Conservation (phyloP, 2,888 invertebrate genomes). For the Cataglyphis cursor region DNA sequence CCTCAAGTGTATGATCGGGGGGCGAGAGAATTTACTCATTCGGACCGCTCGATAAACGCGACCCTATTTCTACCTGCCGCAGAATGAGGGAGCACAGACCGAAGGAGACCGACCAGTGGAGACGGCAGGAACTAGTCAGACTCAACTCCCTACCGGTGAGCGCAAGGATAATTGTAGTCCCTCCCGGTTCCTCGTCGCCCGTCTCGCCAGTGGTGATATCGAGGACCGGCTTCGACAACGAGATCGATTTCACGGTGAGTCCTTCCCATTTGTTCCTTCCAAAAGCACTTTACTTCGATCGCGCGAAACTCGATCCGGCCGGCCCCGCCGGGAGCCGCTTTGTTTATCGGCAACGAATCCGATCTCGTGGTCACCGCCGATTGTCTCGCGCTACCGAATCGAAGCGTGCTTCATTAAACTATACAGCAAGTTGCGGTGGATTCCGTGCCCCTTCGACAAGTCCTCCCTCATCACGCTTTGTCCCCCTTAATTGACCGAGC, state of each 20-base stretch:
- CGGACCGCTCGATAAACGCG: constrained; percentile 41
- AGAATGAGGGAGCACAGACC: constrained; percentile 58
- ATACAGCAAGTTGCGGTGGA: constrained; percentile 19
- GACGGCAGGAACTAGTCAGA: constrained; percentile 75
- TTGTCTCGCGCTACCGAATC: constrained; percentile 43
- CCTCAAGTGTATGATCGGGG: constrained; percentile 26
- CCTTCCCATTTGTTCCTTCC: constrained; percentile 45
- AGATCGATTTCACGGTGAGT: constrained; percentile 80
- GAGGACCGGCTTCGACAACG: constrained; percentile 68
- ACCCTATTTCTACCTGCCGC: constrained; percentile 26
- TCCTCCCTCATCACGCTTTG: constrained; percentile 19
- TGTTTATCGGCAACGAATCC: constrained; percentile 40
- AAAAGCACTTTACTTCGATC: constrained; percentile 40
- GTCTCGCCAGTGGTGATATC: constrained; percentile 42
- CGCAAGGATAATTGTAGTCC: constrained; percentile 79
- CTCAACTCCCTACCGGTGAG: constrained; percentile 79
- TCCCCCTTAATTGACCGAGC: constrained; percentile 30
- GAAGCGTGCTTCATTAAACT: constrained; percentile 40
- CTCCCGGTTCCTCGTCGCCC: constrained; percentile 39
- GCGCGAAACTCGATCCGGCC: constrained; percentile 23
- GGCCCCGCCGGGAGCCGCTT: neutral
- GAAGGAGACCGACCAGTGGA: constrained; percentile 61
- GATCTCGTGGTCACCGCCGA: constrained; percentile 29
- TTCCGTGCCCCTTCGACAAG: constrained; percentile 13
- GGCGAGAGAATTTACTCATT: constrained; percentile 60